phyloP scores from a whole-genome alignment of 1,140 invertebrate genomes.

The Cotesia typhae region DNA sequence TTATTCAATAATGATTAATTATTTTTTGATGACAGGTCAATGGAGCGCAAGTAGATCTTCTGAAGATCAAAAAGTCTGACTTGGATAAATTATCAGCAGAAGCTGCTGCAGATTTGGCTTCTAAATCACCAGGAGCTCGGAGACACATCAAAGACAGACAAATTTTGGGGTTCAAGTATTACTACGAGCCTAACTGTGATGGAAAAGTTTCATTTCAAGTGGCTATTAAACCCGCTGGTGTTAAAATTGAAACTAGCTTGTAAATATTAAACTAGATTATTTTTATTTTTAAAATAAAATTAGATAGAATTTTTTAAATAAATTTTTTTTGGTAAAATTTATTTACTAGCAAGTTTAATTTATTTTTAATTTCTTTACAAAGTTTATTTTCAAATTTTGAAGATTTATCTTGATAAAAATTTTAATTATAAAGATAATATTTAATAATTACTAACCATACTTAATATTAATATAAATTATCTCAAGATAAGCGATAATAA shows the following conservation, averaged over 20 bases:
- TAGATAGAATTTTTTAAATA: too few relatives aligned
- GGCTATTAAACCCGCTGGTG: not conserved
- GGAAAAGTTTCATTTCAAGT: constrained; percentile 42
- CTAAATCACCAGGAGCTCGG: constrained; percentile 50
- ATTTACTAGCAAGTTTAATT: too few relatives aligned
- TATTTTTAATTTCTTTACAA: too few relatives aligned
- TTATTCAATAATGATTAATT: too few relatives aligned
- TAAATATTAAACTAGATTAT: not conserved
- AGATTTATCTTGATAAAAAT: too few relatives aligned
- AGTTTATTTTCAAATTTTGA: too few relatives aligned
- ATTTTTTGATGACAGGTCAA: constrained; percentile 59
- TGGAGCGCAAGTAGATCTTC: constrained; percentile 61
- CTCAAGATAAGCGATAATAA: too few relatives aligned
- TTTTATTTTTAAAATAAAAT: too few relatives aligned
- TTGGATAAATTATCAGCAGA: constrained; percentile 67
- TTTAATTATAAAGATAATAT: too few relatives aligned
- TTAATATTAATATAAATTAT: too few relatives aligned
- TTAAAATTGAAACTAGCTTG: not conserved
- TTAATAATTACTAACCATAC: too few relatives aligned
- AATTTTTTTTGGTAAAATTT: too few relatives aligned
- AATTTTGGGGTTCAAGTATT: constrained; percentile 44
- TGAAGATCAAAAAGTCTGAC: constrained; percentile 66
- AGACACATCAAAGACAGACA: constrained; percentile 38
- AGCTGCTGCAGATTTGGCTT: constrained; percentile 67
- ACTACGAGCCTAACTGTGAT: constrained; percentile 46